Base-by-base conservation (phyloP, 2,113 vertebrate species). In the Grammomys surdaster region DNA sequence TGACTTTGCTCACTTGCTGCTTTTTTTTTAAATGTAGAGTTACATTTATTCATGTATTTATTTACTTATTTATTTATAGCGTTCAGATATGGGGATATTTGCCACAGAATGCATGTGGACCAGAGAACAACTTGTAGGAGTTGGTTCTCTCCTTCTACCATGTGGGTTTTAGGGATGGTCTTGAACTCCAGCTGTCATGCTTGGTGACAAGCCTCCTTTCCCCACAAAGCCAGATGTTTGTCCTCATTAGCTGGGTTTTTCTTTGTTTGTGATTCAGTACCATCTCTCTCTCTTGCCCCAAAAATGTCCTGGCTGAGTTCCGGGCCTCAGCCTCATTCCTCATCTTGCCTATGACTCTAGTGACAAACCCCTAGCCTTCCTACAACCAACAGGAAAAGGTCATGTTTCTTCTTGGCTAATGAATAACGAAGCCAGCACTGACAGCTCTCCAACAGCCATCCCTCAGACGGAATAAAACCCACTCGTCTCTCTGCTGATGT, bases 361-460 rank as follows among this genome's bases (percentile, higher is more conserved):
- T 2, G 56, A 58, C 67, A 14, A 36, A 20, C 70, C 19, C 51
- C 51, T 8, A 28, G n/a, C 65, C 72, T 94, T 96, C 82, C 67
- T 91, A 89, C 93, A 89, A 94, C 63, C 88, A 28, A 60, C 13
- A 82, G 78, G 7, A 67, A 88, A 92, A 90, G 78, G 77, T 91
- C 91, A n/a, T 75, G 67, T 46, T 95, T 81, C 93, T 96, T 80
- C 72, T 87, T 28, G n/a, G 14, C 96, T 97, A 93, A 89, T 75
- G 95, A 96, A 54, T 96, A 93, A 96, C 92, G 65, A 16, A 7
- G 69, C 85, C 91, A 67, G 81, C 51, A 28, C 90, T 9, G 16
- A 92, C 58, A 48, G 14, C 75, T 90, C 48, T 13, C 75, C 63
- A 65, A 70, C 87, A 90, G 70, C 89, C 58, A 0, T 92, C 80